Evolutionary conservation across 2,888 invertebrate genomes (phyloP).

Genomic region (Formica aserva): DNA sequence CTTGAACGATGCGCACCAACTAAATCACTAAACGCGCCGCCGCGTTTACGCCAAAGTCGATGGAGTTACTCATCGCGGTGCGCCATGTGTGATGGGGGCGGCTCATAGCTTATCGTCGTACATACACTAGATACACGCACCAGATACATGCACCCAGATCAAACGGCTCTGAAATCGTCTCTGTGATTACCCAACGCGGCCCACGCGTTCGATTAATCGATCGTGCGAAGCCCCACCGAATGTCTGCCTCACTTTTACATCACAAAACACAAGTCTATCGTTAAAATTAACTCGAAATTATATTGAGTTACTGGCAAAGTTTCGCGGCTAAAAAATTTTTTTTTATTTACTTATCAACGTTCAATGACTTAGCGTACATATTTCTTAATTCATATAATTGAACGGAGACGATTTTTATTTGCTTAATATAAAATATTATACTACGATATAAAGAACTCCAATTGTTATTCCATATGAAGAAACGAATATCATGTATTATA

Average conservation of each 20-base stretch:
- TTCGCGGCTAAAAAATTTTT: not conserved
- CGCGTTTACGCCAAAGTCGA: slow-evolving; percentile 16
- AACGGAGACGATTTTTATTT: not conserved
- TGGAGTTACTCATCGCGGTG: slow-evolving; percentile 18
- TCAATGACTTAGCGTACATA: not conserved
- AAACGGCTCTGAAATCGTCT: slow-evolving; percentile 13
- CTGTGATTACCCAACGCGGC: slow-evolving; percentile 21
- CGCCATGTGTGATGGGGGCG: slow-evolving; percentile 58
- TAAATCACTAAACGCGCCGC: slow-evolving; percentile 22
- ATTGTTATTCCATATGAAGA: not conserved
- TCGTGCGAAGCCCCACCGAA: slow-evolving; percentile 43
- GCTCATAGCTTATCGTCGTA: slow-evolving; percentile 54
- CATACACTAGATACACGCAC: slow-evolving; percentile 14
- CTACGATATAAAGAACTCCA: not conserved
- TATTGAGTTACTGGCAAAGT: not conserved
- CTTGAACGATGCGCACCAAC: slow-evolving; percentile 30
- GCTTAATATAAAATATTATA: not conserved
- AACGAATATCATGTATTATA: not conserved
- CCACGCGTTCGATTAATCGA: slow-evolving; percentile 34
- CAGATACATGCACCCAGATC: slow-evolving; percentile 1
- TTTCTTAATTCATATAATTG: not conserved
- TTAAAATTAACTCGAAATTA: not conserved
- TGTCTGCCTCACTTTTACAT: not conserved
- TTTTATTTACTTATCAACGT: not conserved
- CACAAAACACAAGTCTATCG: not conserved